A percentile compares a stretch with the other conserved stretches of the same genome.
Conservation (phyloP, 2,888 invertebrate genomes). For the Pinctada fucata region DNA sequence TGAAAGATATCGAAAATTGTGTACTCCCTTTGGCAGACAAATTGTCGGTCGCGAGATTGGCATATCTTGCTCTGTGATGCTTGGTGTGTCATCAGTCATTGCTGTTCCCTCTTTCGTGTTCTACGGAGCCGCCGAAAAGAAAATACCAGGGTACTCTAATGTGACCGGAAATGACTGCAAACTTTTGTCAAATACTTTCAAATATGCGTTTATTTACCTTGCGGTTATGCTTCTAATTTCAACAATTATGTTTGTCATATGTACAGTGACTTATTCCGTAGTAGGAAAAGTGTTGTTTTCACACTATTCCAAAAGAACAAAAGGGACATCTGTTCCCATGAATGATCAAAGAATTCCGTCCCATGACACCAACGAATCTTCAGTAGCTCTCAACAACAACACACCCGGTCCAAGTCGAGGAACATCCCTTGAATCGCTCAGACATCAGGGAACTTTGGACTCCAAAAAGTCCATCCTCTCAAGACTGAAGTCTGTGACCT, state of each 20-base stretch:
- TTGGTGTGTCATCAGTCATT: background rate
- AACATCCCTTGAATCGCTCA: background rate
- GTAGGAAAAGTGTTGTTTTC: background rate
- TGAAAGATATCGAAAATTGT: conserved; percentile 11
- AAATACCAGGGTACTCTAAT: background rate
- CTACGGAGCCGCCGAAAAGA: background rate
- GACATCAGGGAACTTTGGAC: background rate
- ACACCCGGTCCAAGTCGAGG: background rate
- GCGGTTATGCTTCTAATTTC: background rate
- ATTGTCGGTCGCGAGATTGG: background rate
- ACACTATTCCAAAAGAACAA: conserved; percentile 2
- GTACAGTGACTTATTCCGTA: conserved; percentile 1
- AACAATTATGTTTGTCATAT: background rate
- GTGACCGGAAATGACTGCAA: conserved; percentile 14
- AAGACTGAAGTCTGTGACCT: background rate
- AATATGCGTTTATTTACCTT: background rate
- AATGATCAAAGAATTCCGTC: background rate
- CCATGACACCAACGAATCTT: background rate
- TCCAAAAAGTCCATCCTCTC: background rate
- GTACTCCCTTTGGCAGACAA: conserved; percentile 9
- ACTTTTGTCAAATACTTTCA: background rate
- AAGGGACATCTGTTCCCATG: background rate
- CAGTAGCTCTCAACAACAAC: background rate
- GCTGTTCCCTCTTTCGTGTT: conserved; percentile 6
- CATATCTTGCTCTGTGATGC: background rate